Evolutionary conservation across 2,113 vertebrate genomes (phyloP).

Genomic region (Panthera tigris): DNA sequence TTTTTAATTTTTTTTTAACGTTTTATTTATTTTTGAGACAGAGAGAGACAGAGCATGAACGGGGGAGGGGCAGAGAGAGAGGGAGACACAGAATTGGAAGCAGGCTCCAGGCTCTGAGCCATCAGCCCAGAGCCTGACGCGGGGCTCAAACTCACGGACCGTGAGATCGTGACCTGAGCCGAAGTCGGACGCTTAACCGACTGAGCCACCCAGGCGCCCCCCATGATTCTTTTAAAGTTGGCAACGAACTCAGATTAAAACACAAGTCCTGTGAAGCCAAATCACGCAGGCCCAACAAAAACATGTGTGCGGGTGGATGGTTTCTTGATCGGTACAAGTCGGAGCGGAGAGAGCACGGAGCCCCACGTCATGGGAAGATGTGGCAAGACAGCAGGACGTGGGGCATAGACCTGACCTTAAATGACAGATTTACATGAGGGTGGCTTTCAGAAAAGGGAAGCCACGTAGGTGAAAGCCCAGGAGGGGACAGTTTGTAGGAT

Average conservation of each 20-base stretch:
- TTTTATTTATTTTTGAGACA: no score
- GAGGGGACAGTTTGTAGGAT: not conserved
- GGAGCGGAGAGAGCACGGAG: not conserved
- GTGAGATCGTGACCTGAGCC: no score
- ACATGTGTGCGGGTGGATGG: fast-evolving
- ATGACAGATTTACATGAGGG: not conserved
- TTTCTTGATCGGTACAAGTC: not conserved
- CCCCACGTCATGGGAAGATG: not conserved
- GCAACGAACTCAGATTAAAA: not conserved
- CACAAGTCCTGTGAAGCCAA: not conserved
- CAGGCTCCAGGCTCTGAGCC: no score
- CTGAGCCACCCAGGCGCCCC: no score
- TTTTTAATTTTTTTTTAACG: no score
- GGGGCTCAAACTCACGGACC: no score
- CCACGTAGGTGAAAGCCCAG: not conserved
- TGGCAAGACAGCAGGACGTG: not conserved
- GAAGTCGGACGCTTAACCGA: no score
- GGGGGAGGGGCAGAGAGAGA: no score
- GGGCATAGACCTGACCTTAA: not conserved
- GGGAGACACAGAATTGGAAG: no score
- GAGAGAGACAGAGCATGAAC: no score
- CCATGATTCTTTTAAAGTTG: not conserved
- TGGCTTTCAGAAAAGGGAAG: not conserved
- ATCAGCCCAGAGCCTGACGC: no score
- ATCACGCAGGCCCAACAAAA: not conserved